A percentile compares a stretch with the other conserved stretches of the same genome.
Conservation (phyloP, 1,140 invertebrate species). For the Drosophila insularis region DNA sequence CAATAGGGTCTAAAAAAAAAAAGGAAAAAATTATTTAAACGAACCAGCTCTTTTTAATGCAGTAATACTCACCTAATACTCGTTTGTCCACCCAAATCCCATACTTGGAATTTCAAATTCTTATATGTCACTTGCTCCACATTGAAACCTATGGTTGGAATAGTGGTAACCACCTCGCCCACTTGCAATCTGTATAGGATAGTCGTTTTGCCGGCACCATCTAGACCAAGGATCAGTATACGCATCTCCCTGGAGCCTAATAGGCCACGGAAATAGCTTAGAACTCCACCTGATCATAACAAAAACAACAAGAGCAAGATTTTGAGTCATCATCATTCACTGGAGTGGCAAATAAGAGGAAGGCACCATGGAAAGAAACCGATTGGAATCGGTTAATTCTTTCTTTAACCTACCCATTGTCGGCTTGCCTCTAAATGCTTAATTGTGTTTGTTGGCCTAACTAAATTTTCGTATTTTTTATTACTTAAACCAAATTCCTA, state of each 20-base stretch:
- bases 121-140: constrained; percentile 98
- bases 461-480: constrained; percentile 51
- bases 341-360: constrained; percentile 4
- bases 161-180: constrained; percentile 99
- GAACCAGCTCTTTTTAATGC: constrained; percentile 66
- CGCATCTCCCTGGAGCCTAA: constrained; percentile 97
- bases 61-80: constrained; percentile 85
- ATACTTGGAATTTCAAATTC: constrained; percentile 98
- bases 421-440: constrained; percentile 75
- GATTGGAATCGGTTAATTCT: neutral
- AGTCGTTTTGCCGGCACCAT: constrained; percentile 99
- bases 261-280: constrained; percentile 97
- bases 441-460: constrained; percentile 52
- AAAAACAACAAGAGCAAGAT: constrained; percentile 53
- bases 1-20: constrained; percentile 93
- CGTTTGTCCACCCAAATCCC: constrained; percentile 99
- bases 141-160: constrained; percentile 98
- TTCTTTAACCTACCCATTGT: constrained; percentile 60
- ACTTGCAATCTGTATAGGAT: constrained; percentile 99
- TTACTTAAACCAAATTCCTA: constrained; percentile 56
- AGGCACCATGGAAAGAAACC: neutral
- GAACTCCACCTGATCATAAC: constrained; percentile 90
- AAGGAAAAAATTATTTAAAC: neutral
- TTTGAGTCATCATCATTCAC: constrained; percentile 58
- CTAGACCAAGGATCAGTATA: constrained; percentile 98